phyloP scores from a whole-genome alignment of 53 echinoderm and acorn worm genomes.

The Echinometra lucunter region DNA sequence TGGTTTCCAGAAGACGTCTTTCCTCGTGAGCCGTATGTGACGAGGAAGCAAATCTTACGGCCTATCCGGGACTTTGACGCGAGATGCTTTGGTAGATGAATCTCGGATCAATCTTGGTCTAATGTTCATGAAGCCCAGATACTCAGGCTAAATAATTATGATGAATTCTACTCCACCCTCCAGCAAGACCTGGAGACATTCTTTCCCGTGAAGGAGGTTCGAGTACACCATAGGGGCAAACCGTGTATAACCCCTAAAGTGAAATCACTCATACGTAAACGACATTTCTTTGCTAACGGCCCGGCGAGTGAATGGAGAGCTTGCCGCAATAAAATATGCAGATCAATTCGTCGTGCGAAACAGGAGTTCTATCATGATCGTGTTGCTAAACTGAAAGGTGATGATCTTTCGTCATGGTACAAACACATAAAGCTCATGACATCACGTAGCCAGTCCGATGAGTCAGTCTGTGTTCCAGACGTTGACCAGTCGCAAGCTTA shows the following conservation, averaged over 20 bases:
- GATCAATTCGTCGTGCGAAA: conserved; percentile 50
- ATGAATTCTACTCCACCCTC: conserved; percentile 48
- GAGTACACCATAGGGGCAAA: conserved; percentile 49
- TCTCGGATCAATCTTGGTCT: conserved; percentile 52
- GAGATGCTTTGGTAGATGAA: conserved; percentile 64
- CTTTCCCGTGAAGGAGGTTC: conserved; percentile 42
- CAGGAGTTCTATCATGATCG: conserved; percentile 34
- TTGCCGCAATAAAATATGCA: conserved; percentile 57
- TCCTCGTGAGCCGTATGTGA: conserved; percentile 6
- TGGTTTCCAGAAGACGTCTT: conserved; percentile 16
- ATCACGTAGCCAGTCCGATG: neutral
- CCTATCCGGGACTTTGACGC: conserved; percentile 55
- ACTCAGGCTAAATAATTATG: conserved; percentile 62
- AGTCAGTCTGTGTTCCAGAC: neutral
- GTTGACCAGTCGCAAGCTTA: conserved; percentile 20
- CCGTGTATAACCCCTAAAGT: conserved; percentile 66
- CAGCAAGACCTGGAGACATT: neutral
- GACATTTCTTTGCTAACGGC: conserved; percentile 50
- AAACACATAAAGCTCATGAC: conserved; percentile 48
- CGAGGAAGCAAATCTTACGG: conserved; percentile 23
- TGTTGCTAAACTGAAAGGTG: conserved; percentile 24
- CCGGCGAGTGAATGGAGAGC: neutral
- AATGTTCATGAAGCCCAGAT: conserved; percentile 48
- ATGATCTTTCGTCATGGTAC: conserved; percentile 33
- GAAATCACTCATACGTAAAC: conserved; percentile 47